Conservation (phyloP, 2,797 vertebrate species). For the Falco berigora region DNA sequence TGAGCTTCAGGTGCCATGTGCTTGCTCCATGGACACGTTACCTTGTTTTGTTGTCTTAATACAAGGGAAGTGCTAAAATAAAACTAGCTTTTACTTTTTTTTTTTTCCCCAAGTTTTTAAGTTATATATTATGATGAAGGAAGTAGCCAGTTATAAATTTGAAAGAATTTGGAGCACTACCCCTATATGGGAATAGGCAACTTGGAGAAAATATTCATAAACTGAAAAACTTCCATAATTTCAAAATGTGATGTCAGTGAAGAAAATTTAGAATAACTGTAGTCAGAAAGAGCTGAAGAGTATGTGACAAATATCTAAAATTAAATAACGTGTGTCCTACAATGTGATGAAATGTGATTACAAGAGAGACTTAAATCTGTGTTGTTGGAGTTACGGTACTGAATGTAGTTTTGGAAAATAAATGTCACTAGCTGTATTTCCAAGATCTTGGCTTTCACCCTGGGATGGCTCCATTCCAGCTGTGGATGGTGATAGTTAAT, state of each 20-base stretch:
- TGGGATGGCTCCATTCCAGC: neutral
- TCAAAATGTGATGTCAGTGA: neutral
- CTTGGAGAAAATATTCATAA: neutral
- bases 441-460: neutral
- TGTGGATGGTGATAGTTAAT: neutral
- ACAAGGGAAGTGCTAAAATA: neutral
- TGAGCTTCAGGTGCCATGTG: neutral
- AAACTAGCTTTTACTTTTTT: neutral
- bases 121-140: neutral
- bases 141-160: neutral
- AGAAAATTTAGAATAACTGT: neutral
- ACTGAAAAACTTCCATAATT: neutral
- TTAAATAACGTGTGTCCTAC: neutral
- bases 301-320: neutral
- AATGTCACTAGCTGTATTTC: neutral
- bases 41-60: neutral
- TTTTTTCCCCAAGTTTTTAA: neutral
- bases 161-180: neutral
- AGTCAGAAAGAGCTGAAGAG: neutral
- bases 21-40: neutral
- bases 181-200: neutral
- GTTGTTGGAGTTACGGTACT: neutral
- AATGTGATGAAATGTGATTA: neutral
- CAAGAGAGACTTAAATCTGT: neutral
- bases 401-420: neutral